These are phyloP conservation scores for Galaxea fascicularis DNA, from an alignment of 92 coral and sea anemone species.

Conservation along the genomic window DNA sequence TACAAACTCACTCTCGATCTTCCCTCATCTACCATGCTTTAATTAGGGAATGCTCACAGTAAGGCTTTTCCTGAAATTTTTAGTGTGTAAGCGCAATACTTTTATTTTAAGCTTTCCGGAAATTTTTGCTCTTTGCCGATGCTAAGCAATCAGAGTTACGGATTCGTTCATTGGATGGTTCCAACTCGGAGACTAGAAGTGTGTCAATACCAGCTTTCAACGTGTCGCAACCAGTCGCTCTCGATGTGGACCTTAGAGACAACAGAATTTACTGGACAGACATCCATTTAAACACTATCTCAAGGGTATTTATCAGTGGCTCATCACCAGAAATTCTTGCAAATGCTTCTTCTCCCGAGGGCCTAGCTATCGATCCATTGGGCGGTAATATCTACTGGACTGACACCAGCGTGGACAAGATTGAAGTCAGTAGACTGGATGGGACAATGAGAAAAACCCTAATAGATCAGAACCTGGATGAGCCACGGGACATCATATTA, in stretches of 20 bases:
- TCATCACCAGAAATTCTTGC: constrained; percentile 40
- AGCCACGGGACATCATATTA: constrained; percentile 50
- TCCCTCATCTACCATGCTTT: no score
- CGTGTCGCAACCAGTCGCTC: background rate
- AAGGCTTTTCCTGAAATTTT: no score
- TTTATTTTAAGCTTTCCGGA: background rate
- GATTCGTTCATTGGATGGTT: background rate
- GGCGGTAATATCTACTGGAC: constrained; percentile 61
- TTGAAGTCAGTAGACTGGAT: constrained; percentile 47
- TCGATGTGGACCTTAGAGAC: constrained; percentile 29
- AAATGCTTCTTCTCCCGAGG: constrained; percentile 5
- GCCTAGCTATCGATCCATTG: constrained; percentile 48
- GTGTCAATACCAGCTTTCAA: constrained; percentile 11
- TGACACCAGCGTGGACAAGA: constrained; percentile 15
- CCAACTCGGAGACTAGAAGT: background rate
- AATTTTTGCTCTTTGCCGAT: constrained; percentile 23
- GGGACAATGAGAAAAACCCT: constrained; percentile 40
- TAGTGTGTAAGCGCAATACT: no score
- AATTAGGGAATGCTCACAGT: no score
- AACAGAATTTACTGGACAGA: constrained; percentile 52
- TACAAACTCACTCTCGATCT: no score
- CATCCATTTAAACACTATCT: constrained; percentile 5
- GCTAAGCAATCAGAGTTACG: background rate
- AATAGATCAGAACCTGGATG: constrained; percentile 33
- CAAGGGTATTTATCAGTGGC: constrained; percentile 32